Evolutionary conservation across 2,113 vertebrate species (phyloP), one percentile per base, ranked within the genome.

Genomic region (Gorsachius goisagi): DNA sequence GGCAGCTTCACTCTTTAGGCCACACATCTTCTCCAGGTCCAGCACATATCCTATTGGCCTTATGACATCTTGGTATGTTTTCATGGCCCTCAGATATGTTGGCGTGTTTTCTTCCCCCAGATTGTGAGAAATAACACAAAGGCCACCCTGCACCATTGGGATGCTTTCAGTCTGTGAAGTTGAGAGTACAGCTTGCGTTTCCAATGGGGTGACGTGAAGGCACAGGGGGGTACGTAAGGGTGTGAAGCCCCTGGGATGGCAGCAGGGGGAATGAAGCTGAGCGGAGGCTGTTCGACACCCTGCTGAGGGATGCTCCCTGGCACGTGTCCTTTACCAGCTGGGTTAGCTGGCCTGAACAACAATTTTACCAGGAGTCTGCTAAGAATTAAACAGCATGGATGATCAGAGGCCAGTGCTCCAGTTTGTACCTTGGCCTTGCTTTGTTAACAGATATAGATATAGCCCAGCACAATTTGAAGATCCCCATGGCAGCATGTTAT

Each of bases 181-280:
- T 37, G 58, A 53, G 28, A 77, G 12, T 33, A 49, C 4, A 28
- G 22, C 30, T 67, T 67, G 52, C 1, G 1, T 82, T 77, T 87
- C 49, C 82, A 90, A 58, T 30, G 23, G 11, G 1, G 2, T 2
- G 1, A 71, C 1, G 0, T 5, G 17, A 73, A 59, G 39, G 15
- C n/a, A 45, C 0, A 44, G 41, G 0, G 18, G 30, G 6, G 19
- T 30, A 60, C 2, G 1, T 37, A 82, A 62, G 16, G 52, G n/a
- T 49, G 22, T 0, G 0, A 77, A 77, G 16, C 22, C 30, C 45
- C 45, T 49, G 39, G 30, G 28, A 41, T 41, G 55, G 64, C 53
- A 87, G 53, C 7, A 67, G 26, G 9, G 20, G 15, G 12, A 67
- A 62, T 5, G 1, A 67, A 67, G 41, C 6, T 1, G 3, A 56